Percentiles rank a stretch among this genome's conserved stretches.
These are phyloP conservation scores for Anoura caudifer DNA, from an alignment of 2,113 vertebrate species.

Conservation along the genomic window DNA sequence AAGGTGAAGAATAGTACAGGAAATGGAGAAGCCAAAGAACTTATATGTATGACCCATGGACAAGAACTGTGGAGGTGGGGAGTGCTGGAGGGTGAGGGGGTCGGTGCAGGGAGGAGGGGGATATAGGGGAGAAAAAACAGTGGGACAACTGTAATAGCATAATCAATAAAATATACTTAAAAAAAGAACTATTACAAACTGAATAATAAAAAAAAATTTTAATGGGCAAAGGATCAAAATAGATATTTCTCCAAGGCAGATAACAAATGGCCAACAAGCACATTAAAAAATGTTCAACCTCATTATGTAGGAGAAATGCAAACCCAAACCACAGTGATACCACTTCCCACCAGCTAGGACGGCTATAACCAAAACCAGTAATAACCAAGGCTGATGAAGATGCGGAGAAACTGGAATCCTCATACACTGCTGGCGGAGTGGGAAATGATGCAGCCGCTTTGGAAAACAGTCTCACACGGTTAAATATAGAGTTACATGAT, in stretches of 20 bases:
- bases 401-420: neutral
- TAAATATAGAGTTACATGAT: neutral
- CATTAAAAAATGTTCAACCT: neutral
- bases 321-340: neutral
- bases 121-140: no score
- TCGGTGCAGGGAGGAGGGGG: no score
- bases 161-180: no score
- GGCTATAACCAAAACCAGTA: neutral
- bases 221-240: neutral
- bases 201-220: neutral
- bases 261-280: no score
- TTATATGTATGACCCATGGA: no score
- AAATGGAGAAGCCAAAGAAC: no score
- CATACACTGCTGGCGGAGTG: neutral
- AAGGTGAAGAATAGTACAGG: no score
- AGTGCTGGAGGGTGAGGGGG: no score
- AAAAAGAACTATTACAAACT: neutral
- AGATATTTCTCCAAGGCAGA: no score
- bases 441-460: neutral
- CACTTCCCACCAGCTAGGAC: neutral
- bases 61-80: no score
- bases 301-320: neutral
- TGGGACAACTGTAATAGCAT: no score
- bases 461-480: neutral
- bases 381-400: neutral